A percentile compares a stretch with the other conserved stretches of the same genome.
Evolutionary conservation across 2,797 vertebrate species (phyloP).

Genomic region (Melanotaenia trifasciata): DNA sequence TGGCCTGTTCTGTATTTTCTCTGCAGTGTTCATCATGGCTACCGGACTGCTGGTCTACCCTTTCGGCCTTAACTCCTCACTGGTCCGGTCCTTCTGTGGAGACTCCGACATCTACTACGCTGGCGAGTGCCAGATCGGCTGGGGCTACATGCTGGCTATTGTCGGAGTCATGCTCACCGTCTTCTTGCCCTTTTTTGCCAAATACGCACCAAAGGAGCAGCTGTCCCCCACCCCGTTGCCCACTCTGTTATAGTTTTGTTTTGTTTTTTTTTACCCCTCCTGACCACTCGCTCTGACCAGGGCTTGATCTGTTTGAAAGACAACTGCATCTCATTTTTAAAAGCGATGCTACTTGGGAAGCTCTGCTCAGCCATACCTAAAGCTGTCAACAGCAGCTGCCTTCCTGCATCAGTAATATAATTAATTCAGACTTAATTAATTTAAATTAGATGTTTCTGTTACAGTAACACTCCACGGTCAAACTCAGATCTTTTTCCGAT

Average conservation of each 20-base stretch:
- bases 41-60: constrained; percentile 94
- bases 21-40: constrained; percentile 94
- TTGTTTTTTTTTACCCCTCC: background rate
- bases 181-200: constrained; percentile 96
- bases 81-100: constrained; percentile 91
- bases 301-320: constrained; percentile 59
- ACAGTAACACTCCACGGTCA: background rate
- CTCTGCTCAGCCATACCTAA: constrained; percentile 38
- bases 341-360: constrained; percentile 55
- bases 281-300: constrained; percentile 23
- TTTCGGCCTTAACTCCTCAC: constrained; percentile 91
- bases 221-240: constrained; percentile 92
- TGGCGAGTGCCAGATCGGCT: constrained; percentile 94
- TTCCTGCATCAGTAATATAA: constrained; percentile 67
- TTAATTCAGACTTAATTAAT: constrained; percentile 33
- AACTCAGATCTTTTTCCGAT: background rate
- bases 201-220: constrained; percentile 96
- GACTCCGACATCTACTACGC: constrained; percentile 92
- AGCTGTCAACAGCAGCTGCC: constrained; percentile 53
- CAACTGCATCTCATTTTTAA: constrained; percentile 62
- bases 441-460: constrained; percentile 45
- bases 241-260: constrained; percentile 90
- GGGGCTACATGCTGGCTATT: constrained; percentile 96
- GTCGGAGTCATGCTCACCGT: constrained; percentile 95
- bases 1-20: constrained; percentile 21